These are phyloP conservation scores for Mus minutoides DNA, from an alignment of 2,797 vertebrate genomes.

Conservation along the genomic window DNA sequence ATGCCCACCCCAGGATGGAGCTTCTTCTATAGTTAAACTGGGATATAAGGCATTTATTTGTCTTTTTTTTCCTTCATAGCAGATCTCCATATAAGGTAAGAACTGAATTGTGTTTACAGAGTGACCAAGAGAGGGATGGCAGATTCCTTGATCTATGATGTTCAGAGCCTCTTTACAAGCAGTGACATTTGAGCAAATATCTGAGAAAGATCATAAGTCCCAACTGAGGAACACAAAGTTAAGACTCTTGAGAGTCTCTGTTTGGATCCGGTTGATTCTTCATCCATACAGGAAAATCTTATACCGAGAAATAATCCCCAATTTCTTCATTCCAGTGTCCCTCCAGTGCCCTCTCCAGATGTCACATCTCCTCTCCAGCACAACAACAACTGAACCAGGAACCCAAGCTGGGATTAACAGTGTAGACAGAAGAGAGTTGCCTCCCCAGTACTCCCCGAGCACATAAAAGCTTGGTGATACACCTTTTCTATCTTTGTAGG, in stretches of 20 bases:
- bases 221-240: background rate
- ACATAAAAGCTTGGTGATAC: background rate
- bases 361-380: background rate
- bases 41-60: background rate
- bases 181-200: background rate
- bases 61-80: background rate
- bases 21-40: background rate
- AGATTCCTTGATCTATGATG: background rate
- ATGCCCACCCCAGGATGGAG: too few relatives aligned
- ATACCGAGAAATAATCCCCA: background rate
- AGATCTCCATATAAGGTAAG: background rate
- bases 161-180: background rate
- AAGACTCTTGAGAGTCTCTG: background rate
- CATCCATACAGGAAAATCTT: background rate
- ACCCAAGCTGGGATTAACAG: background rate
- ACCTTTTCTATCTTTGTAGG: background rate
- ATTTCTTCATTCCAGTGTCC: background rate
- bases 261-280: background rate
- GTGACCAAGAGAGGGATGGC: background rate
- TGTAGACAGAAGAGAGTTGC: background rate
- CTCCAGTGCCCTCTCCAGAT: background rate
- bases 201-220: background rate
- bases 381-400: background rate
- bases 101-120: background rate
- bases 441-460: too few relatives aligned